Evolutionary conservation across 2,888 invertebrate species (phyloP).

Genomic region (Himalopsyche anomala): DNA sequence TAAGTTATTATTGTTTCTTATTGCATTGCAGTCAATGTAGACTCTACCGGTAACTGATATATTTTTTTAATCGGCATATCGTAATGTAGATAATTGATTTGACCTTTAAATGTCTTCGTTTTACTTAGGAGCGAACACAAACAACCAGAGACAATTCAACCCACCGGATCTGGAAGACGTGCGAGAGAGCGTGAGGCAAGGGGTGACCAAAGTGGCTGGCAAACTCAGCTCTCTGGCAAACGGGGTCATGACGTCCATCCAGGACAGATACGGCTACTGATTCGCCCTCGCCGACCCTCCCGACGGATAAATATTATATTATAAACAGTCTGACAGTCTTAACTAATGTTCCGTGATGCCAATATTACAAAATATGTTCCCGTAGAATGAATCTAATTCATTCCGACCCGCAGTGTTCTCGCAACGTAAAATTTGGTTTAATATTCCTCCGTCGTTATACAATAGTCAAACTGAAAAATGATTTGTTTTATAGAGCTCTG

Average conservation of each 20-base stretch:
- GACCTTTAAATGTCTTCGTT: background rate
- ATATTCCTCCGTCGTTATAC: background rate
- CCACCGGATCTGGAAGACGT: constrained; percentile 95
- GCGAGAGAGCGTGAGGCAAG: constrained; percentile 96
- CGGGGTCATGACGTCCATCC: constrained; percentile 94
- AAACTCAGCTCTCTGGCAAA: constrained; percentile 95
- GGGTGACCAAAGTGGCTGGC: constrained; percentile 98
- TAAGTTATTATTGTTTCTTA: no score
- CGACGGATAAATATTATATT: constrained; percentile 41
- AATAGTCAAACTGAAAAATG: background rate
- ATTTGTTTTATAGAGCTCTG: background rate
- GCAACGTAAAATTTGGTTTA: background rate
- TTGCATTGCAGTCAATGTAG: no score
- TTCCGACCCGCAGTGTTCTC: constrained; percentile 20
- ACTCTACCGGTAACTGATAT: background rate
- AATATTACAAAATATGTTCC: constrained; percentile 37
- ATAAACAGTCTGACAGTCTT: constrained; percentile 35
- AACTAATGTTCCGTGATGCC: constrained; percentile 31
- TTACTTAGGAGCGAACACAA: constrained; percentile 52
- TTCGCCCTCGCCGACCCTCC: constrained; percentile 51
- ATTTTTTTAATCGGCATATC: background rate
- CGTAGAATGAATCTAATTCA: background rate
- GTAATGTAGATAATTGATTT: no score
- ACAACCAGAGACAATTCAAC: constrained; percentile 71
- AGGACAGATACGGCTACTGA: constrained; percentile 86